Evolutionary conservation across 2,888 invertebrate genomes (phyloP).

Genomic region (Chaetogeoica ovagalla): DNA sequence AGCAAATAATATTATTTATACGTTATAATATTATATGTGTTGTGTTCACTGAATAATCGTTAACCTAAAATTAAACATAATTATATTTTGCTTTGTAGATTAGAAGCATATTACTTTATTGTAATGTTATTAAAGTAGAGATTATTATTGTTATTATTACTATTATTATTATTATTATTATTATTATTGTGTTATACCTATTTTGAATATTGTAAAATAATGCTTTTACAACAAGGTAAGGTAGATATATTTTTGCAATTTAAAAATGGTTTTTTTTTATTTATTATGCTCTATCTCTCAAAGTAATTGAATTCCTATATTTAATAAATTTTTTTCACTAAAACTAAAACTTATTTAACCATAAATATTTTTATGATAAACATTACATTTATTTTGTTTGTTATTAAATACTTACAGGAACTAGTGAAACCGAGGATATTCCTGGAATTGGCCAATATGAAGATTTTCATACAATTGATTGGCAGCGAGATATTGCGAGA

Average conservation of each 20-base stretch:
- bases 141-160: too few relatives aligned
- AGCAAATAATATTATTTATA: neutral
- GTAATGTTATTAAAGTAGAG: conserved; percentile 13
- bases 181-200: too few relatives aligned
- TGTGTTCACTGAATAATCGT: neutral
- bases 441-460: conserved; percentile 95
- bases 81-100: conserved; percentile 1
- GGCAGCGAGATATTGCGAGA: conserved; percentile 96
- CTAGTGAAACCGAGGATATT: conserved; percentile 75
- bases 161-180: too few relatives aligned
- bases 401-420: conserved; percentile 47
- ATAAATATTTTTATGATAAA: neutral
- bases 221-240: neutral
- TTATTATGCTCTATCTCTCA: conserved; percentile 56
- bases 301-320: neutral
- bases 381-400: neutral
- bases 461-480: conserved; percentile 99
- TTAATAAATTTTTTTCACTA: neutral
- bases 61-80: neutral
- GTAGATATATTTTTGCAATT: neutral
- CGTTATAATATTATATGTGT: neutral
- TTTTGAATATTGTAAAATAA: neutral
- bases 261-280: conserved; percentile 9
- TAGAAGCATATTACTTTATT: conserved; percentile 1
- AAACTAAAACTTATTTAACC: neutral